These are phyloP conservation scores for Eudasyphora cyanicolor DNA, from an alignment of 2,888 invertebrate species.

Conservation along the genomic window DNA sequence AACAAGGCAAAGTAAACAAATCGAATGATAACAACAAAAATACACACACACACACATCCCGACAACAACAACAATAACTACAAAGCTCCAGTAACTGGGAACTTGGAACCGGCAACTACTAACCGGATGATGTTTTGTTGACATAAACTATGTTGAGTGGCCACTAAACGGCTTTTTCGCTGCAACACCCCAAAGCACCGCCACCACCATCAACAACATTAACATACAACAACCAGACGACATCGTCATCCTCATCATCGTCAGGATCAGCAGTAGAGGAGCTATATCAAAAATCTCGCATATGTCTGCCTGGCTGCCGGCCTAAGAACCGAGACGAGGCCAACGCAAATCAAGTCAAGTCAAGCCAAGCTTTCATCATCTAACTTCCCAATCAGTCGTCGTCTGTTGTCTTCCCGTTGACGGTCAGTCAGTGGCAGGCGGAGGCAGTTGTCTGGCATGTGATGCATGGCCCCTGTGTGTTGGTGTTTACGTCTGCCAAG, in stretches of 20 bases:
- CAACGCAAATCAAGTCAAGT: not conserved
- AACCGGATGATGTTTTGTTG: slow-evolving; percentile 76
- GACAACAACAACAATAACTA: not conserved
- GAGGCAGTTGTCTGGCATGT: slow-evolving; percentile 47
- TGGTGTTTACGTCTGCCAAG: not conserved
- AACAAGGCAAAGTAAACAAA: slow-evolving; percentile 56
- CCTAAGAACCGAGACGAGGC: too few relatives aligned
- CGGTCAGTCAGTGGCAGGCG: slow-evolving; percentile 41
- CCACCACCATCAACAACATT: slow-evolving; percentile 44
- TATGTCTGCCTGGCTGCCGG: not conserved
- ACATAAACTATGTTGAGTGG: slow-evolving; percentile 73
- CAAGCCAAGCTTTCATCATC: slow-evolving; percentile 6
- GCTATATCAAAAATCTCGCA: slow-evolving; percentile 18
- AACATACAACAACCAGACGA: slow-evolving; percentile 38
- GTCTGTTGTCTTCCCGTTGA: not conserved
- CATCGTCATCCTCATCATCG: not conserved
- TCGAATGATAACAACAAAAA: slow-evolving; percentile 38
- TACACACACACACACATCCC: slow-evolving; percentile 11
- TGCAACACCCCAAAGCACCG: slow-evolving; percentile 19
- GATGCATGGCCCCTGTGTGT: slow-evolving; percentile 47
- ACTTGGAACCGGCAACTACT: slow-evolving; percentile 61
- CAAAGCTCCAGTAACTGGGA: too few relatives aligned
- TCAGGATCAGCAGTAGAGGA: slow-evolving; percentile 25
- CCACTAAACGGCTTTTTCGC: slow-evolving; percentile 60
- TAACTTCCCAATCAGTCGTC: slow-evolving; percentile 29